Conservation (phyloP, 2,888 invertebrate species). For the Ametastegia equiseti region DNA sequence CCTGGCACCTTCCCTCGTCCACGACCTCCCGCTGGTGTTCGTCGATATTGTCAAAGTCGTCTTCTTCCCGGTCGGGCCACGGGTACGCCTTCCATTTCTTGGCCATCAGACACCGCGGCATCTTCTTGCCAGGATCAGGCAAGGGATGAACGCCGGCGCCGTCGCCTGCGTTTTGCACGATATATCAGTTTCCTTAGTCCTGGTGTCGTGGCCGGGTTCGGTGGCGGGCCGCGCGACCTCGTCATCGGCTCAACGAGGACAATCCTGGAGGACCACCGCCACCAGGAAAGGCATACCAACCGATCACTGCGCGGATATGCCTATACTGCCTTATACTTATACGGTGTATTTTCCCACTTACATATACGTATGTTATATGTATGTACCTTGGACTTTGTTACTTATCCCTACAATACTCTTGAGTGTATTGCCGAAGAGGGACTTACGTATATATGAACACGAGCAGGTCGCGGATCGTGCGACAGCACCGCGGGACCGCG, state of each 20-base stretch:
- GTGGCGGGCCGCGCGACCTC: constrained; percentile 61
- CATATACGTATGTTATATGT: no score
- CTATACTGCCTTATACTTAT: no score
- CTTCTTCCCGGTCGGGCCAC: constrained; percentile 84
- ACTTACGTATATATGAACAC: not conserved
- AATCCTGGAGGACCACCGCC: constrained; percentile 62
- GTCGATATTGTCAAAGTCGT: constrained; percentile 63
- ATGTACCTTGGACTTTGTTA: no score
- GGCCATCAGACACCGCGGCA: constrained; percentile 97
- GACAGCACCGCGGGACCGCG: constrained; percentile 3
- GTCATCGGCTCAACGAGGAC: constrained; percentile 69
- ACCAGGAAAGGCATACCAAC: constrained; percentile 58
- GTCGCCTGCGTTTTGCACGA: constrained; percentile 59
- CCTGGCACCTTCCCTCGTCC: constrained; percentile 21
- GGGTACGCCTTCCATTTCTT: constrained; percentile 96
- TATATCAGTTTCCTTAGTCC: constrained; percentile 60
- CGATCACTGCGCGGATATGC: constrained; percentile 30
- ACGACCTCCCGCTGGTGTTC: constrained; percentile 66
- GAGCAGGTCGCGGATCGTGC: constrained; percentile 11
- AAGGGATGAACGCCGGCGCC: constrained; percentile 73
- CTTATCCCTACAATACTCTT: not conserved
- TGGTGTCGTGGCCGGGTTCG: constrained; percentile 61
- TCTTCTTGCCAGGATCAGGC: constrained; percentile 81
- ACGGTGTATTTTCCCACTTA: no score
- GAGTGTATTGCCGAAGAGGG: no score